phyloP scores from a whole-genome alignment of 2,888 invertebrate species.

The Ctenicera cuprea region DNA sequence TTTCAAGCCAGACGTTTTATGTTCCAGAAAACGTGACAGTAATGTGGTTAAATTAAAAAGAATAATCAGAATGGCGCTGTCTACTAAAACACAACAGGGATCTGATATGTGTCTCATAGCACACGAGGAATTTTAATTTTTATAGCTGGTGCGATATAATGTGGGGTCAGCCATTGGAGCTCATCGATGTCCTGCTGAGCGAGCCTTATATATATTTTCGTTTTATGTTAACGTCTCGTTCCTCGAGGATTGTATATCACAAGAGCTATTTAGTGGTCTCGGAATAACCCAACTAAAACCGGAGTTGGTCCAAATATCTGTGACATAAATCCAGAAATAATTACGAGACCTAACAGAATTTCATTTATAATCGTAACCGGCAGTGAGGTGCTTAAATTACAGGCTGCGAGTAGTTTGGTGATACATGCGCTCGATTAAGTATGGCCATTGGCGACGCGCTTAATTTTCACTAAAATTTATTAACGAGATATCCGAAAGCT shows the following conservation, averaged over 20 bases:
- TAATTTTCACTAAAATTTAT: conserved; percentile 43
- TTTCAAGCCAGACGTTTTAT: conserved; percentile 51
- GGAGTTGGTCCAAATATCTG: conserved; percentile 58
- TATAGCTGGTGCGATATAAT: conserved; percentile 57
- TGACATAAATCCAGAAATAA: conserved; percentile 61
- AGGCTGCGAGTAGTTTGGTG: conserved; percentile 31
- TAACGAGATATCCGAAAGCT: conserved; percentile 36
- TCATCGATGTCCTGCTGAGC: conserved; percentile 58
- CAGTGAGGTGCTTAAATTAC: conserved; percentile 47
- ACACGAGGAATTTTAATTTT: conserved; percentile 62
- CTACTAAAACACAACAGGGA: conserved; percentile 58
- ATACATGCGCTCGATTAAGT: conserved; percentile 37
- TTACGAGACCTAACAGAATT: conserved; percentile 58
- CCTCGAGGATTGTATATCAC: conserved; percentile 61
- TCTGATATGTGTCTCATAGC: conserved; percentile 61
- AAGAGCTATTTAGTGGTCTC: conserved; percentile 57
- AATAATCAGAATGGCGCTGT: conserved; percentile 49
- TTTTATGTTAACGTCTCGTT: conserved; percentile 62
- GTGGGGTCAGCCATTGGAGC: conserved; percentile 50
- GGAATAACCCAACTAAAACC: conserved; percentile 53
- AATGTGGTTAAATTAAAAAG: conserved; percentile 57
- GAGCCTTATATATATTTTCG: conserved; percentile 60
- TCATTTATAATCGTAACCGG: conserved; percentile 50
- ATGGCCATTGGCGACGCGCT: conserved; percentile 36
- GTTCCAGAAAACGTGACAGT: conserved; percentile 52